phyloP scores from a whole-genome alignment of 53 echinoderm and acorn worm genomes.

The Patiria pectinifera region DNA sequence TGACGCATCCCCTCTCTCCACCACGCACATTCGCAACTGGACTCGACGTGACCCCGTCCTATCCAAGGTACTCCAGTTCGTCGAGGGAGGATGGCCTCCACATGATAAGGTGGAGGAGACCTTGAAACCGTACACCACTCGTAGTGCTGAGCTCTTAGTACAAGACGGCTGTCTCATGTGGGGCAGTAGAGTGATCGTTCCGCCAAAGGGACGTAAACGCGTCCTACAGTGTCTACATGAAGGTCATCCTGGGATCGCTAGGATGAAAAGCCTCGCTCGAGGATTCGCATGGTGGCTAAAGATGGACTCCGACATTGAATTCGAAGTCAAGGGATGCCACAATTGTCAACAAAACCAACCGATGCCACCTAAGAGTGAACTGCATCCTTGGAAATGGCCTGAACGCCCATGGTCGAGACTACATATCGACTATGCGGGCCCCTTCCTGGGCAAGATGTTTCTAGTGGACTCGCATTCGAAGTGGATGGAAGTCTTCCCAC shows the following conservation, averaged over 20 bases:
- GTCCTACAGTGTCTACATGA: slow-evolving; percentile 70
- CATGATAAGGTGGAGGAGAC: slow-evolving; percentile 28
- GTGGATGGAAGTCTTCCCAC: slow-evolving; percentile 61
- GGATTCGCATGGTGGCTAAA: too few species aligned
- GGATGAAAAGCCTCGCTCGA: slow-evolving; percentile 68
- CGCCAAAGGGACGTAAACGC: too few species aligned
- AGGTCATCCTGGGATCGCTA: slow-evolving; percentile 59
- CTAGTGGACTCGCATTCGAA: slow-evolving; percentile 61
- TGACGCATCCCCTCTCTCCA: slow-evolving; percentile 61
- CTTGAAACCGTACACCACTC: slow-evolving; percentile 47
- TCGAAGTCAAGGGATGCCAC: too few species aligned
- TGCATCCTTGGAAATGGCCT: too few species aligned
- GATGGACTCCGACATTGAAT: too few species aligned
- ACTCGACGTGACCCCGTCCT: slow-evolving; percentile 65
- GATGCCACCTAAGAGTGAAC: too few species aligned
- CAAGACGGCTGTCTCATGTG: slow-evolving; percentile 68
- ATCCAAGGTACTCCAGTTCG: slow-evolving; percentile 30
- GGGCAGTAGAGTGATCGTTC: slow-evolving; percentile 59
- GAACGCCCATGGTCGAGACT: too few species aligned
- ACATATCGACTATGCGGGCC: too few species aligned
- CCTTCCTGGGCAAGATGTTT: slow-evolving; percentile 25
- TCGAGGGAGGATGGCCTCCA: slow-evolving; percentile 56
- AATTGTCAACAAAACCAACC: too few species aligned
- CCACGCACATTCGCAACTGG: slow-evolving; percentile 46
- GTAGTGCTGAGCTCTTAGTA: slow-evolving; percentile 52